Conservation (phyloP, 2,888 invertebrate species). For the Mimachlamys varia region DNA sequence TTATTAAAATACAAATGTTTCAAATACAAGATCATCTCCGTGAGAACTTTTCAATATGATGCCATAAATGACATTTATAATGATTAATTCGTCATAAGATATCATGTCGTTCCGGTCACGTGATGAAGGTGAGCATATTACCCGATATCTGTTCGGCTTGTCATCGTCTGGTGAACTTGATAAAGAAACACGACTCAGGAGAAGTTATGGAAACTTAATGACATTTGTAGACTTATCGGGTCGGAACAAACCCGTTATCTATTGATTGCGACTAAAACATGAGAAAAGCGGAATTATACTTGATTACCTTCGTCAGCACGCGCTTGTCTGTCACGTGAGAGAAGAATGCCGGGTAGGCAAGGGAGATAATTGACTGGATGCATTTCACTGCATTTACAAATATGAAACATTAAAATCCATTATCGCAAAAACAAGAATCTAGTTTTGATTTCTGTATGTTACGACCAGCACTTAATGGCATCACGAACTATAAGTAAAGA, state of each 20-base stretch:
- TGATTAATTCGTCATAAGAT: slow-evolving; percentile 25
- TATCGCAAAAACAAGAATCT: slow-evolving; percentile 13
- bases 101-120: slow-evolving; percentile 15
- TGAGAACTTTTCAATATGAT: slow-evolving; percentile 28
- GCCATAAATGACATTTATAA: slow-evolving; percentile 31
- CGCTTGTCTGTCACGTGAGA: slow-evolving; percentile 9
- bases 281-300: background rate
- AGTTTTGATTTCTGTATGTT: background rate
- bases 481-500: background rate
- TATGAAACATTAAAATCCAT: slow-evolving; percentile 31
- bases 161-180: background rate
- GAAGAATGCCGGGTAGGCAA: background rate
- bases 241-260: background rate
- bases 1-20: slow-evolving; percentile 27
- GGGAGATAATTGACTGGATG: background rate
- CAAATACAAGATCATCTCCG: slow-evolving; percentile 23
- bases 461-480: background rate
- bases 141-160: background rate
- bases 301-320: slow-evolving; percentile 27
- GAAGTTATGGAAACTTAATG: slow-evolving; percentile 31
- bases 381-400: slow-evolving; percentile 6
- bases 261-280: background rate
- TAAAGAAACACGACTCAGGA: slow-evolving; percentile 2
- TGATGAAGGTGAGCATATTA: background rate
- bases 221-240: slow-evolving; percentile 19